phyloP scores from a whole-genome alignment of 2,797 vertebrate genomes.

The Ara ararauna region DNA sequence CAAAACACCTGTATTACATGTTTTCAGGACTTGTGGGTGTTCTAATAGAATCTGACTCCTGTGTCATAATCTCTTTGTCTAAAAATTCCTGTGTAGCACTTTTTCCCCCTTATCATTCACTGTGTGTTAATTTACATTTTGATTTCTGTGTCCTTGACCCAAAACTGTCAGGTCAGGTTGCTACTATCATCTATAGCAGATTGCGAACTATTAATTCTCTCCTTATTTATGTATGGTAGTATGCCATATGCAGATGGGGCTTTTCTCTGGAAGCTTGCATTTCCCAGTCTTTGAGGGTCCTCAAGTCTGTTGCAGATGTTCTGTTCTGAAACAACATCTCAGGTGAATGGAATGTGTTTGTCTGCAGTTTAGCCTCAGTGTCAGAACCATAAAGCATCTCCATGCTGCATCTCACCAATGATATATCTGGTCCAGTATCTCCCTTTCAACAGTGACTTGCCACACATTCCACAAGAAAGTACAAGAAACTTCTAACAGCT shows the following conservation, averaged over 20 bases:
- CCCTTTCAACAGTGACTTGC: not conserved
- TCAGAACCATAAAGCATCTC: not conserved
- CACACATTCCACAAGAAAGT: not conserved
- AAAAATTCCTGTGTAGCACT: not conserved
- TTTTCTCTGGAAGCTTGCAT: not conserved
- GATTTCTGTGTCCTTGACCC: constrained; percentile 62
- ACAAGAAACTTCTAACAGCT: not conserved
- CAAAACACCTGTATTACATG: not conserved
- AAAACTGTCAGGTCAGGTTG: constrained; percentile 36
- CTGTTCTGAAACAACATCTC: not conserved
- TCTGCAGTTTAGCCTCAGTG: not conserved
- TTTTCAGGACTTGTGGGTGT: not conserved
- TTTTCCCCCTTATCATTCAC: not conserved
- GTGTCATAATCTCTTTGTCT: constrained; percentile 28
- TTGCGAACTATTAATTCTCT: constrained; percentile 32
- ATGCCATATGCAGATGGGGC: not conserved
- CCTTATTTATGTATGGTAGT: not conserved
- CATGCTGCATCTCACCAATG: not conserved
- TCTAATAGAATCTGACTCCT: constrained; percentile 46
- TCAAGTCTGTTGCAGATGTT: not conserved
- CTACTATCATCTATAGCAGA: not conserved
- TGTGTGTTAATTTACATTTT: constrained; percentile 46
- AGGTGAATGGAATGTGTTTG: not conserved
- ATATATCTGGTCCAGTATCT: not conserved
- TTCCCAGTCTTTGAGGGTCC: not conserved